Base-by-base conservation (phyloP, 2,797 vertebrate genomes). In the Tangara arthus region DNA sequence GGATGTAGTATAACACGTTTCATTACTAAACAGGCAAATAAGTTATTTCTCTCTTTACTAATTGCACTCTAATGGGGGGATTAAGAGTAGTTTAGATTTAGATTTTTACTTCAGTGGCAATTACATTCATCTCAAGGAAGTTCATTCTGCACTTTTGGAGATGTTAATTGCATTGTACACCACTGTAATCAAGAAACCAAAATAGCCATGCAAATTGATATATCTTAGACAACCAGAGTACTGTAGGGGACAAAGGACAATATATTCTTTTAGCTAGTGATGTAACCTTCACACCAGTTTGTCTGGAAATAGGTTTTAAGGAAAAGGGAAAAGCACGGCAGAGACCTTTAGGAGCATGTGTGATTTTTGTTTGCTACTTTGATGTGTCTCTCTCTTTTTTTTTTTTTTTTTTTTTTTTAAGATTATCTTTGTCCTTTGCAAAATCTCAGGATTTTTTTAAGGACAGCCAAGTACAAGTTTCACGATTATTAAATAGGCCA, bases 1-100 rank as follows among this genome's bases (percentile, higher is more conserved):
- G 79, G 86, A 82, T 89, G 7, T 93, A 39, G 72, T 89, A 75
- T 82, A 95, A 93, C 60, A 96, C 59, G 15, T 60, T 66, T 52
- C 46, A 8, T 73, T 13, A 64, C 42, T 84, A 52, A 82, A 85
- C 9, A 11, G 37, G 24, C 37, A 95, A 63, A 35, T 21, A 80
- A 77, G 39, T 57, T 77, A 27, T 77, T 84, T 90, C 34, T 80
- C 6, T 81, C 55, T 79, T 49, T 71, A 56, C 10, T 79, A 84
- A 63, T 70, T 76, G 63, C 26, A 52, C 26, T 81, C 11, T 34
- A 37, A 37, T 47, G 11, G 59, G 39, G 20, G 65, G 34, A 68
- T 76, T 75, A 55, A 65, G 23, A 39, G 44, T 42, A 52, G 28
- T 32, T 46, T 32, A 39, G 71, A 32, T 91, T 79, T 63, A 53